These are phyloP conservation scores for Nebria brevicollis DNA, from an alignment of 2,888 invertebrate species.

Conservation along the genomic window DNA sequence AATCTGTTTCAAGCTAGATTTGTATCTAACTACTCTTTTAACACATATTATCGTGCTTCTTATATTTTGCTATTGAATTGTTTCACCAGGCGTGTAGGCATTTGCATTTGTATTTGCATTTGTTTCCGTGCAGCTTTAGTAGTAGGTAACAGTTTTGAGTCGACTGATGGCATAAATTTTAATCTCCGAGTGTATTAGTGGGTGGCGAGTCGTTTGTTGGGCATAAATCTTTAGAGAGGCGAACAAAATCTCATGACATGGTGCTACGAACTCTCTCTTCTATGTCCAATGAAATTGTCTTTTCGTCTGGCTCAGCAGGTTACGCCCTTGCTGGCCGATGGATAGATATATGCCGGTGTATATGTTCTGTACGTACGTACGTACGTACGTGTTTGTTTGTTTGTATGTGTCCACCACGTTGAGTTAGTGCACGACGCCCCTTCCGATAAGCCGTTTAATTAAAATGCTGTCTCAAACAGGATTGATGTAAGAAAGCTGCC, in stretches of 20 bases:
- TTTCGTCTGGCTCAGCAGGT: constrained; percentile 43
- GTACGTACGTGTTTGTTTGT: not conserved
- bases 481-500: constrained; percentile 59
- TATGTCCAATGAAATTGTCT: constrained; percentile 41
- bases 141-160: too few species aligned
- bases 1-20: too few species aligned
- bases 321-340: constrained; percentile 26
- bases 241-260: constrained; percentile 24
- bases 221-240: constrained; percentile 34
- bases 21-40: too few species aligned
- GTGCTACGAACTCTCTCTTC: not conserved
- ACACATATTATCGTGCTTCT: too few species aligned
- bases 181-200: not conserved
- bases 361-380: too few species aligned
- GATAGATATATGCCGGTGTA: constrained; percentile 14
- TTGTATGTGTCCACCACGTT: constrained; percentile 50
- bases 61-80: too few species aligned
- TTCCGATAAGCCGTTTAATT: constrained; percentile 66
- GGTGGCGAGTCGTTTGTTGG: constrained; percentile 17
- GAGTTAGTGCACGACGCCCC: constrained; percentile 64
- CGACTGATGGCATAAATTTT: too few species aligned
- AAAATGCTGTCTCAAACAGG: constrained; percentile 64
- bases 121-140: too few species aligned
- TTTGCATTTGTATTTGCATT: too few species aligned
- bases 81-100: too few species aligned